Evolutionary conservation across 2,888 invertebrate species (phyloP).

Genomic region (Erpobdella octoculata): DNA sequence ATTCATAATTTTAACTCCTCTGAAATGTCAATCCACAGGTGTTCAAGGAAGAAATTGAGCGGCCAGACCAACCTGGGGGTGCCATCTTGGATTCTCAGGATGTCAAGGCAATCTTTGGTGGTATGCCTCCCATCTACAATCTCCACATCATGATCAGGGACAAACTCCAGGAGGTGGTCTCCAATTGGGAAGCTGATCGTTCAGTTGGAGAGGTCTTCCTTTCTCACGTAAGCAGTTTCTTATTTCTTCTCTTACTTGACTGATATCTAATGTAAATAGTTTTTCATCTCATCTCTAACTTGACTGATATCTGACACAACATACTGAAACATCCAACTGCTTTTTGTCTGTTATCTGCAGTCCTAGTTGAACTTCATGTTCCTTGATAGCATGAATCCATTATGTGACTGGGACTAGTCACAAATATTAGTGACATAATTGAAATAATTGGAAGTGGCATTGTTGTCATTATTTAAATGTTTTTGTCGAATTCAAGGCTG

Average conservation of each 20-base stretch:
- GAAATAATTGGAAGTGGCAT: too few relatives aligned
- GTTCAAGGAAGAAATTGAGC: slow-evolving; percentile 85
- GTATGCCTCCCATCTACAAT: slow-evolving; percentile 85
- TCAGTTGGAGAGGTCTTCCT: slow-evolving; percentile 79
- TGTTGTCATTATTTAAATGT: too few relatives aligned
- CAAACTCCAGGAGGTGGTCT: slow-evolving; percentile 58
- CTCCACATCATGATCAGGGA: slow-evolving; percentile 72
- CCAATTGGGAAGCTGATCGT: slow-evolving; percentile 79
- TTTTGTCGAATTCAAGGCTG: slow-evolving; percentile 56
- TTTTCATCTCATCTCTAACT: too few relatives aligned
- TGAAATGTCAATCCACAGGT: slow-evolving; percentile 58
- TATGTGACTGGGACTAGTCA: too few relatives aligned
- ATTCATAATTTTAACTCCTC: neutral
- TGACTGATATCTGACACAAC: too few relatives aligned
- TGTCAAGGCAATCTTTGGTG: slow-evolving; percentile 87
- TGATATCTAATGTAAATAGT: too few relatives aligned
- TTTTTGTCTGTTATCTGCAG: too few relatives aligned
- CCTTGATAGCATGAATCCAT: too few relatives aligned
- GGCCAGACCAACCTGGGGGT: slow-evolving; percentile 69
- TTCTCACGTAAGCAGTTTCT: slow-evolving; percentile 60
- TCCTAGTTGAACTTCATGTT: too few relatives aligned
- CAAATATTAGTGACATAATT: too few relatives aligned
- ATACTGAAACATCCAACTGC: too few relatives aligned
- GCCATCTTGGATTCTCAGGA: slow-evolving; percentile 61
- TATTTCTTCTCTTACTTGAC: too few relatives aligned